Conservation (phyloP, 1,140 invertebrate species). For the Brachionus plicatilis region DNA sequence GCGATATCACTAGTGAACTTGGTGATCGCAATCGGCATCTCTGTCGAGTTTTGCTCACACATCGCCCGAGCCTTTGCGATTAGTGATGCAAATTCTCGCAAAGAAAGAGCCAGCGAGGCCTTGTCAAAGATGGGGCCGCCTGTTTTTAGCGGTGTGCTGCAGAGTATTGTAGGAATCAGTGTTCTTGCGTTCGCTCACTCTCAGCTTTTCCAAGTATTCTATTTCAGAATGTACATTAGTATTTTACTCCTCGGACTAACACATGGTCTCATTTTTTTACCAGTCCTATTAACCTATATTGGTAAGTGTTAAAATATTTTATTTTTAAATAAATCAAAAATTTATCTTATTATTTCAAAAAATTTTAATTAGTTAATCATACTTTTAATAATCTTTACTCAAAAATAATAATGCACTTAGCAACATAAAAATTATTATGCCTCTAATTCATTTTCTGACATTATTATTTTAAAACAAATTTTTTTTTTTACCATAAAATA, state of each 20-base stretch:
- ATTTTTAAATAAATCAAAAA: not conserved
- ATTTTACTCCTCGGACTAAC: constrained; percentile 80
- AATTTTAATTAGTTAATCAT: too few species aligned
- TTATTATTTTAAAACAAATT: too few species aligned
- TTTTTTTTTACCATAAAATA: too few species aligned
- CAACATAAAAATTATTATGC: too few species aligned
- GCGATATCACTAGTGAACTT: constrained; percentile 89
- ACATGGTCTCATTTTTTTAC: constrained; percentile 82
- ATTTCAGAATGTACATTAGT: constrained; percentile 88
- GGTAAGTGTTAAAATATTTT: constrained; percentile 60
- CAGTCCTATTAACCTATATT: constrained; percentile 84
- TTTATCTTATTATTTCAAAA: not conserved
- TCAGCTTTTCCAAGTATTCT: constrained; percentile 89
- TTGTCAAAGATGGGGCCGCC: constrained; percentile 66
- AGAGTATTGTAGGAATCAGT: constrained; percentile 83
- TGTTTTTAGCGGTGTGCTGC: constrained; percentile 82
- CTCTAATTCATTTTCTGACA: too few species aligned
- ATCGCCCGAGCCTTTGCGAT: constrained; percentile 72
- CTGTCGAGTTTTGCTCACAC: constrained; percentile 89
- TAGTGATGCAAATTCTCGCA: constrained; percentile 60
- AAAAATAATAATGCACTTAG: too few species aligned
- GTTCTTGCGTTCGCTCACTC: constrained; percentile 84
- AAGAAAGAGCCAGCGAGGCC: constrained; percentile 66
- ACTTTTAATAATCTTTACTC: too few species aligned
- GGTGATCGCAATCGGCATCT: constrained; percentile 89